Evolutionary conservation across 2,888 invertebrate genomes (phyloP), one percentile per base, ranked within the genome.

Genomic region (Epicampocera succincta): DNA sequence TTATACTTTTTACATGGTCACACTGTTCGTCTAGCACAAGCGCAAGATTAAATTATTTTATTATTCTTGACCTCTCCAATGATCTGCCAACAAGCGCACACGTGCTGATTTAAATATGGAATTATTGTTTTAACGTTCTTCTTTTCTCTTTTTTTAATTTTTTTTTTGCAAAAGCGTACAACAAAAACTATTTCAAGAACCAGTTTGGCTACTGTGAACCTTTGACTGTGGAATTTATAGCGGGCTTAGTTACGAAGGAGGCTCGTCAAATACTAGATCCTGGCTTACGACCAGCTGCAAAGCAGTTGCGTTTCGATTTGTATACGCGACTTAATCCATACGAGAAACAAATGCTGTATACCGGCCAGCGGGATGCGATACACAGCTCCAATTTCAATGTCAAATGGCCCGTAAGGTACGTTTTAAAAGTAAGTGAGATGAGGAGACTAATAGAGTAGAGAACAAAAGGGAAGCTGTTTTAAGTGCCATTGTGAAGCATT

Each of bases 221-320:
- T 44, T 80, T 86, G 40, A 86, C 86, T 0, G 80, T 86, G 42
- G 86, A 86, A 33, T 86, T 86, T 54, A 84, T 86, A 72, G 86
- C 86, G 15, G 65, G 84, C 21, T 79, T 86, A 2, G 85, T 86
- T 19, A 80, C 85, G 40, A 85, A 84, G 63, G 84, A 86, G 84
- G 86, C 85, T 40, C 86, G 85, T 66, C 85, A 85, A 54, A 52
- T 86, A 52, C 58, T 86, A 48, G 81, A 83, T 68, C 85, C 84
- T 5, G 40, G 74, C 60, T 68, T 69, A 29, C 68, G 81, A 13
- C 60, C 75, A 17, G 58, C 1, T 8, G 68, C 61, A n/a, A 83
- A 82, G 19, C 54, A 83, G 42, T 61, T 86, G 33, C 84, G 85
- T 65, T 87, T 83, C 65, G 85, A 87, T 83, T 76, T 87, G 40